Evolutionary conservation across 37 sponge, comb jelly and placozoan genomes (phyloP).

Genomic region (Aplysina aerophoba): DNA sequence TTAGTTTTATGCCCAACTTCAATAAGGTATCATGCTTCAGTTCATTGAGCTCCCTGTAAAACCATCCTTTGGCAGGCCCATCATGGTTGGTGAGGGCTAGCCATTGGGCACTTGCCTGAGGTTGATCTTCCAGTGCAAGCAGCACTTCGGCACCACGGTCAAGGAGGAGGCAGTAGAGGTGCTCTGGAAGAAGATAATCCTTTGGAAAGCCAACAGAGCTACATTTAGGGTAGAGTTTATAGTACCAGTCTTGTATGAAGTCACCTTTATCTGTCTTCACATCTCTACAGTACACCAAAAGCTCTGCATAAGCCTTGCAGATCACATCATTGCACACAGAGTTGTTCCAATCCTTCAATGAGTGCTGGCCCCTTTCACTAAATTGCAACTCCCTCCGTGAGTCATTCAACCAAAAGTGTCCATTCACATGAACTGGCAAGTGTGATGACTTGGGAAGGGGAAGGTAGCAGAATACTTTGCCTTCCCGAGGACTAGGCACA

Average conservation of each 20-base stretch:
- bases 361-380: neutral
- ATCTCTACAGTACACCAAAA: conserved; percentile 34
- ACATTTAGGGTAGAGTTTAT: conserved; percentile 46
- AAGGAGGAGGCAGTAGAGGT: neutral
- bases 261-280: neutral
- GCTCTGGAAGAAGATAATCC: neutral
- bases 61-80: neutral
- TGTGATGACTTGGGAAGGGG: conserved; percentile 48
- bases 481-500: neutral
- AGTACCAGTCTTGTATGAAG: conserved; percentile 37
- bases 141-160: neutral
- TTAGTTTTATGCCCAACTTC: conserved; percentile 2
- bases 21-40: neutral
- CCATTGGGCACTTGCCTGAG: neutral
- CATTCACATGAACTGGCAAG: conserved; percentile 81
- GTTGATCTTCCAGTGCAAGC: neutral
- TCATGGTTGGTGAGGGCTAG: neutral
- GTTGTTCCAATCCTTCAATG: conserved; percentile 47
- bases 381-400: conserved; percentile 56
- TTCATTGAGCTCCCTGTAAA: neutral
- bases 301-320: conserved; percentile 47
- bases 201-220: neutral
- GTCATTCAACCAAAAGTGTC: conserved; percentile 68
- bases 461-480: conserved; percentile 58
- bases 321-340: conserved; percentile 20